Base-by-base conservation (phyloP, 2,113 vertebrate genomes). In the Thinocorus orbignyianus region DNA sequence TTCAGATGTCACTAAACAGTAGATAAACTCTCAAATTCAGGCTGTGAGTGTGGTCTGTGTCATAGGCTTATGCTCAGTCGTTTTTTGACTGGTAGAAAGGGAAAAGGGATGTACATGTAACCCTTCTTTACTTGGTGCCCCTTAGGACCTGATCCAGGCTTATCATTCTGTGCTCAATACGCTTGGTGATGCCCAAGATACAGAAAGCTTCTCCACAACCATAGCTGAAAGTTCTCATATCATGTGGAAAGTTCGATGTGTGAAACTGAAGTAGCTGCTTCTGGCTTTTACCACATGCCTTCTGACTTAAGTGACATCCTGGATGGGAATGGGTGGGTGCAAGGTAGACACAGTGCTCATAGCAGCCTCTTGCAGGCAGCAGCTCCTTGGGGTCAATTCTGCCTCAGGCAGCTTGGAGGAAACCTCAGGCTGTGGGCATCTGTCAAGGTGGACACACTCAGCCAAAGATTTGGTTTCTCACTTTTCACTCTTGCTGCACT, bases 251-350 rank as follows among this genome's bases (percentile, higher is more conserved):
- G 28, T 30, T 81, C 55, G 31, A n/a, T n/a, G 35, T 44, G 6
- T 93, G 48, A 78, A 51, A 41, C 55, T 35, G 74, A 62, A 85
- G 26, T 46, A 74, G 51, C 13, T 0, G 0, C 17, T 49, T 65
- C 73, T 84, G 65, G 6, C 28, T 85, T 84, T 1, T 74, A 42
- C 4, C 19, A 9, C 2, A 1, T 22, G 15, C 5, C 19, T n/a
- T 70, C 13, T 5, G 2, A 48, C 26, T 77, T 41, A 54, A 55
- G 49, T 31, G 28, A 26, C 13, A 4, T 68, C 48, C 39, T 35
- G 0, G 0, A 33, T 6, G 13, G 30, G 31, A 30, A 46, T 58
- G 65, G 41, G 7, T 1, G 5, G 25, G 35, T 1, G 0, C 17
- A 16, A 8, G 17, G 46, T 62, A 41, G 49, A 18, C 76, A 33